A percentile compares a stretch with the other conserved stretches of the same genome.
phyloP scores from a whole-genome alignment of 37 sponge, comb jelly and placozoan genomes.

The Spongilla lacustris region DNA sequence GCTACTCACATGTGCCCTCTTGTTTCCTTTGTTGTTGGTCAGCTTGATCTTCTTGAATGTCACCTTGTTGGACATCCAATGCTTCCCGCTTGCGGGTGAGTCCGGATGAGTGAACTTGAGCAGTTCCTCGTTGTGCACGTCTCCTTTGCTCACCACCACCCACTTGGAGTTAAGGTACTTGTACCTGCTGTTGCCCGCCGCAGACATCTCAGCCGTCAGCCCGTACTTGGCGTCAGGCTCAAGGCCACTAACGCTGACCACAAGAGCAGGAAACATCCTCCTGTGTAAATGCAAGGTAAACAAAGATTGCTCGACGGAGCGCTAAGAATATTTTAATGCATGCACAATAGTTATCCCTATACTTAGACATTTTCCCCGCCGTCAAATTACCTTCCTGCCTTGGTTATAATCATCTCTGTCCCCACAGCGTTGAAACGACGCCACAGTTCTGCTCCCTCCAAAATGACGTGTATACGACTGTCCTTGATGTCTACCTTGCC shows the following conservation, averaged over 20 bases:
- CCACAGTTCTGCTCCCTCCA: slow-evolving; percentile 85
- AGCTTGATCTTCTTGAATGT: slow-evolving; percentile 85
- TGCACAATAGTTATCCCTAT: too few species aligned
- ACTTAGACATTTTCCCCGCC: background rate
- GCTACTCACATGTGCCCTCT: slow-evolving; percentile 63
- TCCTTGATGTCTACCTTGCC: background rate
- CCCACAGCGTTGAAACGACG: slow-evolving; percentile 64
- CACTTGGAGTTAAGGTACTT: slow-evolving; percentile 89
- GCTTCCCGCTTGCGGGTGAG: slow-evolving; percentile 71
- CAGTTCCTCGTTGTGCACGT: slow-evolving; percentile 45
- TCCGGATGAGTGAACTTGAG: slow-evolving; percentile 67
- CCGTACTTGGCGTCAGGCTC: slow-evolving; percentile 69
- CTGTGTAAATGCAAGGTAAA: slow-evolving; percentile 26
- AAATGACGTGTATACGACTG: slow-evolving; percentile 12
- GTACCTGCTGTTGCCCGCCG: slow-evolving; percentile 79
- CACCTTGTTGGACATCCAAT: slow-evolving; percentile 72
- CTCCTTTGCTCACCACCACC: slow-evolving; percentile 78
- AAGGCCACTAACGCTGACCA: slow-evolving; percentile 61
- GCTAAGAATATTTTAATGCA: background rate
- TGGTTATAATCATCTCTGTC: slow-evolving; percentile 96
- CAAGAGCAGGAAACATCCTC: slow-evolving; percentile 90
- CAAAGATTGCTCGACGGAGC: background rate
- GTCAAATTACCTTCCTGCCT: slow-evolving; percentile 71
- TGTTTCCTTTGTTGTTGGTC: slow-evolving; percentile 75
- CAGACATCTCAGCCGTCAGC: slow-evolving; percentile 65